phyloP scores from a whole-genome alignment of 2,113 vertebrate species.

The Cathartes aura region DNA sequence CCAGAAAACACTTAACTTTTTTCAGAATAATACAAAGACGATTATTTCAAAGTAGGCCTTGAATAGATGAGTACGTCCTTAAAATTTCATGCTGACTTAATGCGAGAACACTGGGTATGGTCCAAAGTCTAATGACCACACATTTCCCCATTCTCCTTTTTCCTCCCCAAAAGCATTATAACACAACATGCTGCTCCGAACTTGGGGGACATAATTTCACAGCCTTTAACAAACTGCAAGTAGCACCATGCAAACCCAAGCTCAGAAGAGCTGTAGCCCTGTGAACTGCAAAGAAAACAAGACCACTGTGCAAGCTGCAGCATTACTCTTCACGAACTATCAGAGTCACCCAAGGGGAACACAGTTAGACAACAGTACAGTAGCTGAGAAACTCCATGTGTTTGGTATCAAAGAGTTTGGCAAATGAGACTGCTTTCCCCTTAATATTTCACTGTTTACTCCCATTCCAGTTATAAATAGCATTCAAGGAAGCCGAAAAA shows the following conservation, averaged over 20 bases:
- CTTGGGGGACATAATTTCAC: rapidly evolving
- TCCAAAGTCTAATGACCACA: background rate
- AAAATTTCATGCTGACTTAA: background rate
- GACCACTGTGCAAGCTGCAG: background rate
- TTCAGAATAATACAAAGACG: background rate
- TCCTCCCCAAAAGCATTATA: background rate
- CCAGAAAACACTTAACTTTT: background rate
- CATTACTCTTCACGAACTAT: background rate
- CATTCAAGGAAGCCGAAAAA: background rate
- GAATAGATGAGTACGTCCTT: background rate
- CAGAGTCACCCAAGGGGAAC: background rate
- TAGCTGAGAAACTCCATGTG: background rate
- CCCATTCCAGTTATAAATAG: background rate
- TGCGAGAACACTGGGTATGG: background rate
- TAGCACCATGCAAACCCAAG: background rate
- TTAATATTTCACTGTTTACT: background rate
- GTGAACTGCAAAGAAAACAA: background rate
- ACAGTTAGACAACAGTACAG: too few relatives aligned
- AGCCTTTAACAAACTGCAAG: background rate
- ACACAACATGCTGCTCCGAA: background rate
- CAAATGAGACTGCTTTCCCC: background rate
- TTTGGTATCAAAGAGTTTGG: background rate
- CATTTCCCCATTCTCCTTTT: background rate
- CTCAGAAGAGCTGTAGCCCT: background rate
- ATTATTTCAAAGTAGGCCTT: background rate